These are phyloP conservation scores for Gallinago paraguaiae DNA, from an alignment of 2,113 vertebrate species.

Conservation along the genomic window DNA sequence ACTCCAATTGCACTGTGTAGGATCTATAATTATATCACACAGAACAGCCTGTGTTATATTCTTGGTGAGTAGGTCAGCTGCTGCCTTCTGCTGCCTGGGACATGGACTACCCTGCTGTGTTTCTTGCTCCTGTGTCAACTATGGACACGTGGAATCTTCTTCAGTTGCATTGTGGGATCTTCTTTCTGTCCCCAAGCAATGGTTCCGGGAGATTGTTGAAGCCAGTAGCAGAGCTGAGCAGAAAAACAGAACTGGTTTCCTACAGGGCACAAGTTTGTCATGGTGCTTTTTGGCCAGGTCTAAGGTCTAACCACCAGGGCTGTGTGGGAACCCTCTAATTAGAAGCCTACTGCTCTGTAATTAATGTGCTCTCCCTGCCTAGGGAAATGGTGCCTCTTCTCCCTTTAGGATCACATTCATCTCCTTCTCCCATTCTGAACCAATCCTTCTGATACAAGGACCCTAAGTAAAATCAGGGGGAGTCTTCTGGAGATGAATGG, in stretches of 20 bases:
- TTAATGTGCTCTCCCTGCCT: neutral
- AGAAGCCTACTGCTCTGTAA: neutral
- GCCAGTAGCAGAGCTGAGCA: neutral
- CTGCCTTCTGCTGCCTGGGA: neutral
- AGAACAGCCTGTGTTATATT: neutral
- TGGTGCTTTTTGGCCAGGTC: neutral
- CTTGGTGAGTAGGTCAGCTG: neutral
- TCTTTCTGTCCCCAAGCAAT: neutral
- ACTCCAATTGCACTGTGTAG: neutral
- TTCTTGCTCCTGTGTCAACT: neutral
- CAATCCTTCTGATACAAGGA: neutral
- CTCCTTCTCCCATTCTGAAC: neutral
- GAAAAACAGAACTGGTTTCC: neutral
- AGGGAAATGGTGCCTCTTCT: neutral
- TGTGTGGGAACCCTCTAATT: neutral
- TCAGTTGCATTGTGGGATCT: neutral
- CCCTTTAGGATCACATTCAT: neutral
- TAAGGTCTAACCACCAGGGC: neutral
- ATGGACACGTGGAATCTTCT: fast-evolving
- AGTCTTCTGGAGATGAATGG: neutral
- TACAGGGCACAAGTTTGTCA: too few species aligned
- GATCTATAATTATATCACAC: neutral
- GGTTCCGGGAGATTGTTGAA: neutral
- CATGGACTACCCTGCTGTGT: neutral
- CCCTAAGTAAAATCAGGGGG: neutral